A percentile compares a stretch with the other conserved stretches of the same genome.
Evolutionary conservation across 92 coral and sea anemone species (phyloP).

Genomic region (Parazoanthus atlanticus): DNA sequence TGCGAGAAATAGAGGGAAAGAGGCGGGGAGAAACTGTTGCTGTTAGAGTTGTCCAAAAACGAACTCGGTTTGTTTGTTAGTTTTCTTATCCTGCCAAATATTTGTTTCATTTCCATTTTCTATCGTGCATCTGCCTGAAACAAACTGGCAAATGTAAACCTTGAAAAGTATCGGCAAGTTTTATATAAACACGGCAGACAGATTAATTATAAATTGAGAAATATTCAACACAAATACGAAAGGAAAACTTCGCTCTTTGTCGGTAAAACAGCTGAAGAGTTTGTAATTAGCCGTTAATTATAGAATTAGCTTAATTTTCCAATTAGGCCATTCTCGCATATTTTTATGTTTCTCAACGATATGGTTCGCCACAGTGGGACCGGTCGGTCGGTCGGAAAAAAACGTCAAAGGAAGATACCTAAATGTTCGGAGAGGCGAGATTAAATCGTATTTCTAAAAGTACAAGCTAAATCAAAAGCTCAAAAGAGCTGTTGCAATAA

Average conservation of each 20-base stretch:
- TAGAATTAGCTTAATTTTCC: too few relatives aligned
- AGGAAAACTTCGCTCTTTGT: background rate
- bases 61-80: background rate
- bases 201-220: background rate
- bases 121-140: background rate
- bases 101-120: background rate
- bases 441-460: too few relatives aligned
- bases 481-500: too few relatives aligned
- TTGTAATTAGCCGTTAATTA: background rate
- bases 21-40: too few relatives aligned
- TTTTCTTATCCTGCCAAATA: background rate
- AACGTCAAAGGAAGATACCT: too few relatives aligned
- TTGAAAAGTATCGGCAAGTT: background rate
- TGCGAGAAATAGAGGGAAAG: too few relatives aligned
- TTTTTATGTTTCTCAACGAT: too few relatives aligned
- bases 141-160: background rate
- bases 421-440: too few relatives aligned
- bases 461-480: too few relatives aligned
- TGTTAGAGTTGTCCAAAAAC: background rate
- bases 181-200: background rate
- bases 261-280: background rate
- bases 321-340: too few relatives aligned
- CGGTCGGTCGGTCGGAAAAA: too few relatives aligned
- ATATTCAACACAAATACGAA: background rate
- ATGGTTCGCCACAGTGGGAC: too few relatives aligned